phyloP scores from a whole-genome alignment of 92 coral and sea anemone genomes.

The Phenganax marumi region DNA sequence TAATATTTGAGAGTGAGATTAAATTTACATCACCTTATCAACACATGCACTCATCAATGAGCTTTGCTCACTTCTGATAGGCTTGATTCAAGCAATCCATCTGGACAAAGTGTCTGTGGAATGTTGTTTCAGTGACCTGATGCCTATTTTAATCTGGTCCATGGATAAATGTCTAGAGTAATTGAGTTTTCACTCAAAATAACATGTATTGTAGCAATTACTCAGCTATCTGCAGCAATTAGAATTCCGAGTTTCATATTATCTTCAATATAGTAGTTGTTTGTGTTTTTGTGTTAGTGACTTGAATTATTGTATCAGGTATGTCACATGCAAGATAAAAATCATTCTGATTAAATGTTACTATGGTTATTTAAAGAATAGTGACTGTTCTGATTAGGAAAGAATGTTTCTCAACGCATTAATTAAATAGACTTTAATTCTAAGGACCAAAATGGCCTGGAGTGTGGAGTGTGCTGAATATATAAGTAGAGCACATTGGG shows the following conservation, averaged over 20 bases:
- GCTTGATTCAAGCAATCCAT: neutral
- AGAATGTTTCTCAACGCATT: no score
- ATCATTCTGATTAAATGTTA: no score
- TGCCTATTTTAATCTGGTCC: neutral
- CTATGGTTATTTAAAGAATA: no score
- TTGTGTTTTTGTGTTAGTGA: neutral
- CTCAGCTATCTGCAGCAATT: neutral
- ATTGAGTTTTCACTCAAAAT: neutral
- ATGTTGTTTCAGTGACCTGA: neutral
- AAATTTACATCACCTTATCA: neutral
- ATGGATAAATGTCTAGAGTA: neutral
- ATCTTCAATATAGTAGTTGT: neutral
- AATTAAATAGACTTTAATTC: no score
- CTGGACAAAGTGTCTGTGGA: constrained; percentile 16
- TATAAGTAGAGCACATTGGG: no score
- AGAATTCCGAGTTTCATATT: neutral
- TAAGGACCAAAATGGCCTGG: no score
- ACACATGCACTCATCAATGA: neutral
- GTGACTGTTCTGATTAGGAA: no score
- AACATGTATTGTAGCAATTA: constrained; percentile 3
- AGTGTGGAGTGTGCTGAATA: no score
- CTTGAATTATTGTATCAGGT: neutral
- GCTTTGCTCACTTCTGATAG: neutral
- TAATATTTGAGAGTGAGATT: neutral
- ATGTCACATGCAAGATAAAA: neutral